These are phyloP conservation scores for Machaerirhynchus nigripectus DNA, from an alignment of 2,113 vertebrate genomes.

Conservation along the genomic window DNA sequence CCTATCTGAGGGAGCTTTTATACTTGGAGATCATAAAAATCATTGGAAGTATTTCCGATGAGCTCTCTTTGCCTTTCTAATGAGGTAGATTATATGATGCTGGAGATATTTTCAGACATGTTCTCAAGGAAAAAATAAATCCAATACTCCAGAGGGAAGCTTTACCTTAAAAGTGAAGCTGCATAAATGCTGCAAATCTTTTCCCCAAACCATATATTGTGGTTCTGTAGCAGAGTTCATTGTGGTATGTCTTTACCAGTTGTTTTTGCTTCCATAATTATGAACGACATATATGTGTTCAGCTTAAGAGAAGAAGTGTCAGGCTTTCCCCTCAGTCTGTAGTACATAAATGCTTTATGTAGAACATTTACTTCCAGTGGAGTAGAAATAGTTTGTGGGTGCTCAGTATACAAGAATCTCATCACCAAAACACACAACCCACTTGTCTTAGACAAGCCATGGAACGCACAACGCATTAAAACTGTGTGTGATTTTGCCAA, in stretches of 20 bases:
- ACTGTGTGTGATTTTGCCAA: neutral
- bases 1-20: neutral
- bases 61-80: slow-evolving; percentile 12
- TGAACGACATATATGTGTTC: neutral
- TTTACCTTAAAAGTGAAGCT: neutral
- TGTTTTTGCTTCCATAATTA: neutral
- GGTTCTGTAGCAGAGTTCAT: neutral
- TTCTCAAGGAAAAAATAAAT: slow-evolving; percentile 12
- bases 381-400: neutral
- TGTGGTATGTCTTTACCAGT: neutral
- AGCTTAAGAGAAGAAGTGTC: neutral
- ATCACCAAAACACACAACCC: neutral
- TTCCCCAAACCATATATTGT: neutral
- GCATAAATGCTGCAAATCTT: neutral
- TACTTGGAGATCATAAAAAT: neutral
- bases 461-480: neutral
- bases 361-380: neutral
- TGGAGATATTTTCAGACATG: slow-evolving; percentile 10
- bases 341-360: neutral
- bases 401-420: neutral
- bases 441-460: neutral
- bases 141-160: neutral
- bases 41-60: neutral
- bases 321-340: neutral
- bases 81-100: neutral